These are phyloP conservation scores for Prionailurus bengalensis DNA, from an alignment of 2,113 vertebrate genomes.

Conservation along the genomic window DNA sequence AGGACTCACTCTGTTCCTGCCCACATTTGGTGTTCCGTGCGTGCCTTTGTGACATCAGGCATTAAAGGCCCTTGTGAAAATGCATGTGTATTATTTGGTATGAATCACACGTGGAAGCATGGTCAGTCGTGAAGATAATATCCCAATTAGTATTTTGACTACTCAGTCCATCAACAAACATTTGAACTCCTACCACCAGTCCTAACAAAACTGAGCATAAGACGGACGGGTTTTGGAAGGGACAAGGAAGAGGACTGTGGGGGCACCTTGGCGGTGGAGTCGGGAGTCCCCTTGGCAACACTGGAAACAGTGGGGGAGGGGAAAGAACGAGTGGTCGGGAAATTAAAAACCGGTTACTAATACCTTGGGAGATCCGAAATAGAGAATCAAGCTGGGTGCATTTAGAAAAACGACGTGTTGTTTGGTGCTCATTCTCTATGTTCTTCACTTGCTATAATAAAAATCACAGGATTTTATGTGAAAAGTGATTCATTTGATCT, in stretches of 20 bases:
- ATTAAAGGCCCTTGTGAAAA: not conserved
- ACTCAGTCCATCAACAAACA: not conserved
- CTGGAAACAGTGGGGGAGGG: not conserved
- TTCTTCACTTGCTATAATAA: not conserved
- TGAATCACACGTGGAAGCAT: not conserved
- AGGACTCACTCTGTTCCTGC: not conserved
- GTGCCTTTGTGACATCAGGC: not conserved
- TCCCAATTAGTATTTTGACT: not conserved
- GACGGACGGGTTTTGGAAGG: not conserved
- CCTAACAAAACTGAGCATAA: not conserved
- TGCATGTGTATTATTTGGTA: not conserved
- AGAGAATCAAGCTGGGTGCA: too few relatives aligned
- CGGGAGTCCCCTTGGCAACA: not conserved
- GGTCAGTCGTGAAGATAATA: not conserved
- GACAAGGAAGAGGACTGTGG: not conserved
- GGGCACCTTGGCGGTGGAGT: too few relatives aligned
- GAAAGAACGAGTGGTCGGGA: rapidly evolving
- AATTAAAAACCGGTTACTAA: not conserved
- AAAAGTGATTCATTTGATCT: not conserved
- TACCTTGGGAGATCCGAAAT: not conserved
- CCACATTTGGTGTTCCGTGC: not conserved
- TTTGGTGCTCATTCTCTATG: too few relatives aligned
- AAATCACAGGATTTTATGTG: not conserved
- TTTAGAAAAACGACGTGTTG: not conserved
- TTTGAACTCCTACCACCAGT: not conserved